These are phyloP conservation scores for Microcebus tavaratra DNA, from an alignment of 2,113 vertebrate genomes.

Conservation along the genomic window DNA sequence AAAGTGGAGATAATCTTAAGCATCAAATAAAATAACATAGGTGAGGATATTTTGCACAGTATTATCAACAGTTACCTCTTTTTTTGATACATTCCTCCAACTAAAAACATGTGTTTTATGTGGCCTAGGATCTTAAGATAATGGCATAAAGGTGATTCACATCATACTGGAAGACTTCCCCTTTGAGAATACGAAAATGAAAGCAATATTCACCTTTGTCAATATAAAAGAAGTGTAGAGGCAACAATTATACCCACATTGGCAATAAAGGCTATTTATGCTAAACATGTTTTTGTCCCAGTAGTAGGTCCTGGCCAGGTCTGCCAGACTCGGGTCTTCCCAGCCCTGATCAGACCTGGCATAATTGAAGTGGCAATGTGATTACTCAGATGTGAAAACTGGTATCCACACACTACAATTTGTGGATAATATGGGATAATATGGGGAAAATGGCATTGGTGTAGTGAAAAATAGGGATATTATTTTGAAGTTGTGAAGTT, in stretches of 20 bases:
- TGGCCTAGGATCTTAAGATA: too few species aligned
- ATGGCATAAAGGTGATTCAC: background rate
- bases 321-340: background rate
- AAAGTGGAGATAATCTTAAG: background rate
- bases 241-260: too few species aligned
- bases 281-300: background rate
- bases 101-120: background rate
- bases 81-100: background rate
- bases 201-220: background rate
- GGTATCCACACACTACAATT: background rate
- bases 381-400: background rate
- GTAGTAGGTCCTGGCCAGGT: background rate
- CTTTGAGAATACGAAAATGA: background rate
- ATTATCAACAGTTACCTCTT: background rate
- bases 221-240: background rate
- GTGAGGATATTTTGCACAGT: background rate
- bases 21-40: background rate
- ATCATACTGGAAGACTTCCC: background rate
- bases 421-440: background rate
- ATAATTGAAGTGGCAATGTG: too few species aligned
- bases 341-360: background rate
- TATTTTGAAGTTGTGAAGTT: background rate
- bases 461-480: background rate
- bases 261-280: background rate
- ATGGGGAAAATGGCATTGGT: background rate